A percentile compares a stretch with the other conserved stretches of the same genome.
Evolutionary conservation across 2,113 vertebrate genomes (phyloP).

Genomic region (Ovibos moschatus): DNA sequence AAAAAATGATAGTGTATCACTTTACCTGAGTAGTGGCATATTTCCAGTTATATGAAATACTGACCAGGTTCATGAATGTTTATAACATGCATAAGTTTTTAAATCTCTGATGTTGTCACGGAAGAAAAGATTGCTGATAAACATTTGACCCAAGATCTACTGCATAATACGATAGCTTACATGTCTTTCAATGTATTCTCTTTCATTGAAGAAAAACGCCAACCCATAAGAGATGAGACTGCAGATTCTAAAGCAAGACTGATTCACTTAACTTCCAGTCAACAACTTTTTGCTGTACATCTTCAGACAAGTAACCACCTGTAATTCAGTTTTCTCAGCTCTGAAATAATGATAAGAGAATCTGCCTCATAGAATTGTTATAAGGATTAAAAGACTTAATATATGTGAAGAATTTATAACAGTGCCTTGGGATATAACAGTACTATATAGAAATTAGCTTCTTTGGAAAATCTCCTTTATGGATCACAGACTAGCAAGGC

Average conservation of each 20-base stretch:
- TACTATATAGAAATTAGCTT: background rate
- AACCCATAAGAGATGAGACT: background rate
- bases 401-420: background rate
- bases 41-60: background rate
- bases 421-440: background rate
- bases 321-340: background rate
- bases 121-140: background rate
- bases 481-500: background rate
- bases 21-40: background rate
- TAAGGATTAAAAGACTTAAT: background rate
- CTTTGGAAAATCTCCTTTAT: background rate
- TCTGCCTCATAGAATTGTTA: background rate
- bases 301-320: background rate
- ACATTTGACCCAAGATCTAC: background rate
- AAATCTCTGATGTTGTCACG: background rate
- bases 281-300: background rate
- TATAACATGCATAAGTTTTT: background rate
- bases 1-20: background rate
- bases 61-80: background rate
- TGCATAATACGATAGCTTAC: background rate
- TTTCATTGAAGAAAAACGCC: background rate
- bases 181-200: background rate
- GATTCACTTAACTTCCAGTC: background rate
- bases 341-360: background rate
- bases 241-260: background rate